phyloP scores from a whole-genome alignment of 2,888 invertebrate genomes.

The Tiphia femorata region DNA sequence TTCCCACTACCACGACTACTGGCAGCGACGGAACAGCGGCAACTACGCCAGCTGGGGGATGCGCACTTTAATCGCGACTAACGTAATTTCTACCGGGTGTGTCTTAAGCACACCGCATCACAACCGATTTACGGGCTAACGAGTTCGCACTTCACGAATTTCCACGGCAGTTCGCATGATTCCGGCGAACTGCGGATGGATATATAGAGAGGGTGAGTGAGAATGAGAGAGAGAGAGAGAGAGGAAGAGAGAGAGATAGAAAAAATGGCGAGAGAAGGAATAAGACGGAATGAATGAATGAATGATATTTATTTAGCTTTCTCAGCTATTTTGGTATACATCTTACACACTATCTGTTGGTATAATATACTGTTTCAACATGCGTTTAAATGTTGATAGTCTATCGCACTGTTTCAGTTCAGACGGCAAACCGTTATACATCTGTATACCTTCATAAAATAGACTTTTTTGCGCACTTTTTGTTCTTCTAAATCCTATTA shows the following conservation, averaged over 20 bases:
- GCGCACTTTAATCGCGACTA: conserved; percentile 27
- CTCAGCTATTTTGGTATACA: too few species aligned
- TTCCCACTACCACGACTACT: background rate
- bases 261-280: background rate
- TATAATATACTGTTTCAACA: too few species aligned
- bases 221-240: conserved; percentile 14
- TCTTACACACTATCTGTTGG: too few species aligned
- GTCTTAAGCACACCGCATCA: conserved; percentile 2
- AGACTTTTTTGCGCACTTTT: too few species aligned
- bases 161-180: conserved; percentile 36
- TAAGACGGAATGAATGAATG: background rate
- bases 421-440: too few species aligned
- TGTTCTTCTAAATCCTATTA: too few species aligned
- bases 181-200: conserved; percentile 9
- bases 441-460: too few species aligned
- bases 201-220: background rate
- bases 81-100: conserved; percentile 23
- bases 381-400: too few species aligned
- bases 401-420: too few species aligned
- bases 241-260: conserved; percentile 14
- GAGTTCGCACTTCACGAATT: conserved; percentile 39
- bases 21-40: background rate
- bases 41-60: conserved; percentile 18
- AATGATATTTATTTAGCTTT: too few species aligned
- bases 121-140: conserved; percentile 37